A percentile compares a stretch with the other conserved stretches of the same genome.
Conservation (phyloP, 1,140 invertebrate species). For the Dolichoris vasculosae region DNA sequence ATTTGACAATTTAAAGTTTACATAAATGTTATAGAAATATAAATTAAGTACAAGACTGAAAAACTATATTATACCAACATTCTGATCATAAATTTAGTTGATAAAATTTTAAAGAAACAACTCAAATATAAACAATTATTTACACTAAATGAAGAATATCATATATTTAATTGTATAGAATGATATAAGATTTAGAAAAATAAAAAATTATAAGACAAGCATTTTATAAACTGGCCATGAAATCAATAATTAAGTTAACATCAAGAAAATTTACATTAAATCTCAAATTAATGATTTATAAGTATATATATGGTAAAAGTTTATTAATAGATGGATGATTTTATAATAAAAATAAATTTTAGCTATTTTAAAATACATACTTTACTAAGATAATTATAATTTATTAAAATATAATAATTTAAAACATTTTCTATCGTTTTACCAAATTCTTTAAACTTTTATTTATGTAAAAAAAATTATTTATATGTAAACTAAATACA, state of each 20-base stretch:
- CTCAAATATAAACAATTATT: not conserved
- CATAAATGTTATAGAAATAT: constrained; percentile 12
- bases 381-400: not conserved
- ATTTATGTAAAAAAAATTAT: not conserved
- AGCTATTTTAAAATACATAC: not conserved
- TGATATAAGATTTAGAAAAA: constrained; percentile 29
- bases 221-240: constrained; percentile 22
- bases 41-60: not conserved
- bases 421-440: not conserved
- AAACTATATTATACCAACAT: not conserved
- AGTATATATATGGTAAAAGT: constrained; percentile 17
- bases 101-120: not conserved
- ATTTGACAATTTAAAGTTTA: constrained; percentile 1
- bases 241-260: constrained; percentile 30
- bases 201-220: not conserved
- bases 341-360: not conserved
- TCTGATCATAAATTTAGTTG: not conserved
- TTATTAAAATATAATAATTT: not conserved
- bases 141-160: not conserved
- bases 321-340: not conserved
- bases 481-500: not conserved
- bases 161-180: constrained; percentile 7
- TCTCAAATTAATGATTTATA: constrained; percentile 16
- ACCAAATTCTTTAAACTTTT: not conserved
- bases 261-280: constrained; percentile 28